Percentiles rank a stretch among this genome's conserved stretches.
phyloP scores from a whole-genome alignment of 2,888 invertebrate genomes.

The Papilio elwesi region DNA sequence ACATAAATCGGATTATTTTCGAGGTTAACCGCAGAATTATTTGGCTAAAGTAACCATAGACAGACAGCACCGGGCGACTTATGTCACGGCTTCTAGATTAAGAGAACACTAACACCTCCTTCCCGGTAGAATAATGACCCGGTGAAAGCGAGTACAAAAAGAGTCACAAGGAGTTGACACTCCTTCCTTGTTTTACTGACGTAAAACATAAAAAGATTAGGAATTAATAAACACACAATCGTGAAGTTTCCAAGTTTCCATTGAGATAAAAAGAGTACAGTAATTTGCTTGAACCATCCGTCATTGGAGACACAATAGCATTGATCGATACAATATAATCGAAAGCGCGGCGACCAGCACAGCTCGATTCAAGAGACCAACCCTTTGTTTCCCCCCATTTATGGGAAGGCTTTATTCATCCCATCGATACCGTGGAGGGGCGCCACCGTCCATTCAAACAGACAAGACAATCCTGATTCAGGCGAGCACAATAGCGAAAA shows the following conservation, averaged over 20 bases:
- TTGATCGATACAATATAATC: conserved; percentile 83
- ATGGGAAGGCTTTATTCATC: conserved; percentile 77
- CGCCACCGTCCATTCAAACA: conserved; percentile 80
- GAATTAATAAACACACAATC: background rate
- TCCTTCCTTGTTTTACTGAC: too few relatives aligned
- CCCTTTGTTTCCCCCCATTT: conserved; percentile 83
- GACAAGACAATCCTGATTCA: conserved; percentile 84
- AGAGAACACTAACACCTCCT: too few relatives aligned
- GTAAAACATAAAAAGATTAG: background rate
- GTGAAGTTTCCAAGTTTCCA: conserved; percentile 48
- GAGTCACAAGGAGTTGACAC: too few relatives aligned
- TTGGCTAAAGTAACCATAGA: too few relatives aligned
- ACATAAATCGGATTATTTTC: too few relatives aligned
- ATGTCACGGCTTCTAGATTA: too few relatives aligned
- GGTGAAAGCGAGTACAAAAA: too few relatives aligned
- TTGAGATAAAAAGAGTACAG: conserved; percentile 74
- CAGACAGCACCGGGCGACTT: too few relatives aligned
- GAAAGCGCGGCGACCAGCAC: conserved; percentile 80
- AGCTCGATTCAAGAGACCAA: conserved; percentile 82
- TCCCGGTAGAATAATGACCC: too few relatives aligned
- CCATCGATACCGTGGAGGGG: conserved; percentile 79
- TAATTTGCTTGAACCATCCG: conserved; percentile 82
- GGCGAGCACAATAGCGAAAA: conserved; percentile 82
- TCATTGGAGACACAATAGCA: conserved; percentile 76
- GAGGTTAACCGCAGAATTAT: too few relatives aligned